phyloP scores from a whole-genome alignment of 1,140 invertebrate species.

The Neotoxoptera formosana region DNA sequence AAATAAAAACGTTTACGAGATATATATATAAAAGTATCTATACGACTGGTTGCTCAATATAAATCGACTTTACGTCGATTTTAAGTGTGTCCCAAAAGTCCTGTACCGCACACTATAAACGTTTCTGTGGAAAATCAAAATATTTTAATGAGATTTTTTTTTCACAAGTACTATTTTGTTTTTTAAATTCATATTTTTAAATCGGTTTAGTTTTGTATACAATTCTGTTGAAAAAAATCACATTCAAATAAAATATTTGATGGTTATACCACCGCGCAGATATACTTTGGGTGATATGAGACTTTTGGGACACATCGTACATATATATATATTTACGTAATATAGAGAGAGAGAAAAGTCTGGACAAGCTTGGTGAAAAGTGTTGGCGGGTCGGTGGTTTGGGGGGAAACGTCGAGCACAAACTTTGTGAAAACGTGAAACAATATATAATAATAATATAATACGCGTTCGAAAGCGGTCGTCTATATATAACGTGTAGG shows the following conservation, averaged over 20 bases:
- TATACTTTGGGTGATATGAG: background rate
- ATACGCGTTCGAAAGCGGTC: background rate
- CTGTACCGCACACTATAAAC: background rate
- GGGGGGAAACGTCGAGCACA: background rate
- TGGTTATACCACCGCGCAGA: background rate
- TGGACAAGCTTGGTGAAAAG: background rate
- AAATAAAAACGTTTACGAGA: too few species aligned
- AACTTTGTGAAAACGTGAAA: background rate
- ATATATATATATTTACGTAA: too few species aligned
- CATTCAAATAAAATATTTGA: background rate
- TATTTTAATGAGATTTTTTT: background rate
- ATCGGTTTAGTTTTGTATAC: background rate
- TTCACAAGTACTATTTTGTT: background rate
- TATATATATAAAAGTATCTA: too few species aligned
- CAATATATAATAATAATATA: background rate
- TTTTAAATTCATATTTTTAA: background rate
- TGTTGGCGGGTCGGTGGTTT: background rate
- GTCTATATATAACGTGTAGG: background rate
- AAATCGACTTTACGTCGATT: too few species aligned
- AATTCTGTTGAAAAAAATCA: background rate
- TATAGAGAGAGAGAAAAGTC: background rate
- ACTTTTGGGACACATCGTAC: background rate
- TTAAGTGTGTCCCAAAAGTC: background rate
- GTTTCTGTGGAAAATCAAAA: background rate
- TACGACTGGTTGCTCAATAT: too few species aligned